phyloP scores from a whole-genome alignment of 2,797 vertebrate genomes.

The Sebastes miniatus region DNA sequence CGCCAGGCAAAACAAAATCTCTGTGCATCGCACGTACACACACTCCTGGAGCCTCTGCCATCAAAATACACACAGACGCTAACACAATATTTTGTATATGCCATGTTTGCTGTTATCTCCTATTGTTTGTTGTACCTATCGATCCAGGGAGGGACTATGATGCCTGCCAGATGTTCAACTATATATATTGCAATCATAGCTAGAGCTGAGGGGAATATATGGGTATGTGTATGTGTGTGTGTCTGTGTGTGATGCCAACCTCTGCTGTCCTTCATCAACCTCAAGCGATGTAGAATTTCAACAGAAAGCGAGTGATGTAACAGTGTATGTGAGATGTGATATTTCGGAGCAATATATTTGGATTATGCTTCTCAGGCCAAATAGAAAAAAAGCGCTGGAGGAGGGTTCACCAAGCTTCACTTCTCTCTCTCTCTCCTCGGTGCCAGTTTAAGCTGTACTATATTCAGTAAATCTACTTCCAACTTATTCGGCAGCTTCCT shows the following conservation, averaged over 20 bases:
- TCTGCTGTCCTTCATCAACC: constrained; percentile 37
- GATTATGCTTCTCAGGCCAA: constrained; percentile 54
- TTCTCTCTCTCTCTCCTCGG: constrained; percentile 42
- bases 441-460: constrained; percentile 69
- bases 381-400: constrained; percentile 49
- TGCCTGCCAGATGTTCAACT: background rate
- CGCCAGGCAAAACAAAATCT: constrained; percentile 9
- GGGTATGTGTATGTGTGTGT: background rate
- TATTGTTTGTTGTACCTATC: background rate
- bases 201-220: background rate
- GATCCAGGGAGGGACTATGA: background rate
- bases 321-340: constrained; percentile 48
- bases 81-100: background rate
- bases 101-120: constrained; percentile 14
- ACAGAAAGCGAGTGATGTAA: constrained; percentile 58
- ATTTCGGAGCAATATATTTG: constrained; percentile 63
- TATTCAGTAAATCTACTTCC: constrained; percentile 73
- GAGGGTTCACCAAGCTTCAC: constrained; percentile 58
- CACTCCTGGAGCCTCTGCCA: background rate
- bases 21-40: constrained; percentile 11
- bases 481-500: constrained; percentile 67
- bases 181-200: background rate
- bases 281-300: constrained; percentile 17
- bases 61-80: background rate
- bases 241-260: background rate